These are phyloP conservation scores for Drosophila subsilvestris DNA, from an alignment of 2,888 invertebrate species.

Conservation along the genomic window DNA sequence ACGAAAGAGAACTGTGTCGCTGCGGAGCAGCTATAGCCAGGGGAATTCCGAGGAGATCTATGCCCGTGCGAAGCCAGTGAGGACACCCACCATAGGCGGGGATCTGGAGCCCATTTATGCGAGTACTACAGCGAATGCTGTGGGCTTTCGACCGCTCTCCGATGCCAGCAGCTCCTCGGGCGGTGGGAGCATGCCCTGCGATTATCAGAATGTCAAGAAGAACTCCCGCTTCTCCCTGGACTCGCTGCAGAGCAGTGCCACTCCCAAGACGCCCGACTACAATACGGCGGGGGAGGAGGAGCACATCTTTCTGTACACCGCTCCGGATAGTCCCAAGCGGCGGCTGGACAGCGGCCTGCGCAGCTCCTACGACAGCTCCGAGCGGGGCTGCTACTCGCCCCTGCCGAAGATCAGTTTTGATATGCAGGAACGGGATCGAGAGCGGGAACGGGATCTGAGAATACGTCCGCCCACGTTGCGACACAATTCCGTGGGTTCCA, in stretches of 20 bases:
- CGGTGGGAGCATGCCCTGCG: conserved; percentile 78
- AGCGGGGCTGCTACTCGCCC: conserved; percentile 75
- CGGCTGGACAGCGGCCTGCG: conserved; percentile 78
- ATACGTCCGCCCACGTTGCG: conserved; percentile 61
- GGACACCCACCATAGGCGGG: conserved; percentile 76
- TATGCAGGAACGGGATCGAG: conserved; percentile 76
- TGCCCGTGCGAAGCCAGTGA: conserved; percentile 78
- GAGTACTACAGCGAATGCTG: conserved; percentile 47
- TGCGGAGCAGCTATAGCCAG: conserved; percentile 78
- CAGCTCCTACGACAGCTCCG: conserved; percentile 76
- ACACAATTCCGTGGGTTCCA: conserved; percentile 63
- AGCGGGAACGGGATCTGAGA: conserved; percentile 42
- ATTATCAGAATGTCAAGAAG: conserved; percentile 82
- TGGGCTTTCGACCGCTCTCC: conserved; percentile 81
- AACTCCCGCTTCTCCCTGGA: conserved; percentile 83
- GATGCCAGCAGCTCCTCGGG: conserved; percentile 82
- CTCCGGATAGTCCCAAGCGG: conserved; percentile 82
- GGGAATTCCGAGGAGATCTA: conserved; percentile 72
- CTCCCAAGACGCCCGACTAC: conserved; percentile 83
- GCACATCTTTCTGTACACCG: conserved; percentile 82
- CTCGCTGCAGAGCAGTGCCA: conserved; percentile 83
- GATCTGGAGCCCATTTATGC: conserved; percentile 82
- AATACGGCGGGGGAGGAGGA: conserved; percentile 81
- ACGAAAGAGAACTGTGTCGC: conserved; percentile 79
- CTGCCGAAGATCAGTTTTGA: conserved; percentile 77